phyloP scores from a whole-genome alignment of 2,113 vertebrate species.

The Sakesphorus luctuosus region DNA sequence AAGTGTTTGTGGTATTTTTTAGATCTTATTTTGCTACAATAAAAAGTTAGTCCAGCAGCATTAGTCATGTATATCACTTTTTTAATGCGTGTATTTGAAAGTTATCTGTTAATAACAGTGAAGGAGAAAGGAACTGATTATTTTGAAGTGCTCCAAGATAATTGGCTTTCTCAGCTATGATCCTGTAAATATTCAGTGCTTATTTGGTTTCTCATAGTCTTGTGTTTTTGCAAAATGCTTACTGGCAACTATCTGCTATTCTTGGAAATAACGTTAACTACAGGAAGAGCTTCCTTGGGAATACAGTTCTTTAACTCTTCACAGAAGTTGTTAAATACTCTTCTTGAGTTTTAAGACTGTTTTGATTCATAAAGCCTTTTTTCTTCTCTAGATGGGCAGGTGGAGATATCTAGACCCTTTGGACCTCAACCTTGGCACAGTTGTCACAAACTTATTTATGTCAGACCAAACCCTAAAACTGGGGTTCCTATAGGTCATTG shows the following conservation, averaged over 20 bases:
- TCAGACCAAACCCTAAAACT: constrained; percentile 95
- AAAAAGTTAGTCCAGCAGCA: neutral
- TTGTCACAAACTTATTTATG: constrained; percentile 97
- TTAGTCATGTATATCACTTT: neutral
- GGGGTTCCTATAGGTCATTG: constrained; percentile 96
- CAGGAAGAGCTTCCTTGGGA: neutral
- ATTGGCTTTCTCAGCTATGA: neutral
- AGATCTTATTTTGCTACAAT: neutral
- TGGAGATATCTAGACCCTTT: constrained; percentile 81
- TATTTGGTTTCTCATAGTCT: neutral
- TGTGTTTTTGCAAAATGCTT: neutral
- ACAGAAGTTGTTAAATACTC: neutral
- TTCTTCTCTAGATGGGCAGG: constrained; percentile 80
- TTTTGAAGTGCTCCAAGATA: neutral
- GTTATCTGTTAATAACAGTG: neutral
- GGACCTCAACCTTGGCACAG: constrained; percentile 92
- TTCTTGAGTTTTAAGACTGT: neutral
- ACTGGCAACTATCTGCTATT: neutral
- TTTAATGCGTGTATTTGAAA: neutral
- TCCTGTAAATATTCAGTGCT: neutral
- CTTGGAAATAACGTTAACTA: neutral
- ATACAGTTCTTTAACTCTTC: neutral
- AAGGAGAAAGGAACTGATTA: neutral
- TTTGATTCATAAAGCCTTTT: constrained; percentile 28
- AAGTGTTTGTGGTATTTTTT: neutral